phyloP scores from a whole-genome alignment of 2,113 vertebrate species.

The Amphiprion ocellaris region DNA sequence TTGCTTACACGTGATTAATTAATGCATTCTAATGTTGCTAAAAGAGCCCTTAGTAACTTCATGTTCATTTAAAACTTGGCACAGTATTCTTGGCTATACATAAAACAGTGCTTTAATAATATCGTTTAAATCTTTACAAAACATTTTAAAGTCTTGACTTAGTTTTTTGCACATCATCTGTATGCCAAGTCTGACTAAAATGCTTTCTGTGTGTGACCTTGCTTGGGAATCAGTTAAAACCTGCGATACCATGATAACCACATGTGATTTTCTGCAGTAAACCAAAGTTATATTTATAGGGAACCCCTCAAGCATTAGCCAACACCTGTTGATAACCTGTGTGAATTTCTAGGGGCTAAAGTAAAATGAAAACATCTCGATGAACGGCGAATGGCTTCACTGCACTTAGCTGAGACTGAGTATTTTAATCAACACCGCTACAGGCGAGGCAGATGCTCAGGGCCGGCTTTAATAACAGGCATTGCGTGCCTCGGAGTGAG shows the following conservation, averaged over 20 bases:
- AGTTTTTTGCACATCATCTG: too few species aligned
- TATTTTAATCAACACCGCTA: not conserved
- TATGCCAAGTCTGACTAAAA: too few species aligned
- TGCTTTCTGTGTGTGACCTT: too few species aligned
- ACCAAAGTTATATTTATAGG: constrained; percentile 12
- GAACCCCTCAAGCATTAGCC: constrained; percentile 11
- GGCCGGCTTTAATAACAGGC: constrained; percentile 27
- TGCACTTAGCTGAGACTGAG: not conserved
- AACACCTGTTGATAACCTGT: constrained; percentile 11
- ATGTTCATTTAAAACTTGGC: too few species aligned
- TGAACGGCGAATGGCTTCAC: not conserved
- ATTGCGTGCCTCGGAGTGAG: constrained; percentile 43
- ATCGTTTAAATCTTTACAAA: not conserved
- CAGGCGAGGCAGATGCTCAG: not conserved
- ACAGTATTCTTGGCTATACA: too few species aligned
- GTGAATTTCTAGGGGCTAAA: not conserved
- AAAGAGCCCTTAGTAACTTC: too few species aligned
- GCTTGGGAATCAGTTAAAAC: not conserved
- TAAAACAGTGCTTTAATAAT: too few species aligned
- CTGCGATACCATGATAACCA: not conserved
- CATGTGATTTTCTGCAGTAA: not conserved
- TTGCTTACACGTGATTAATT: too few species aligned
- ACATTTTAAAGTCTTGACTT: not conserved
- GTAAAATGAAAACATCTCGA: not conserved
- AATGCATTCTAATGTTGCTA: too few species aligned